phyloP scores from a whole-genome alignment of 2,113 vertebrate genomes.

The Steatornis caripensis region DNA sequence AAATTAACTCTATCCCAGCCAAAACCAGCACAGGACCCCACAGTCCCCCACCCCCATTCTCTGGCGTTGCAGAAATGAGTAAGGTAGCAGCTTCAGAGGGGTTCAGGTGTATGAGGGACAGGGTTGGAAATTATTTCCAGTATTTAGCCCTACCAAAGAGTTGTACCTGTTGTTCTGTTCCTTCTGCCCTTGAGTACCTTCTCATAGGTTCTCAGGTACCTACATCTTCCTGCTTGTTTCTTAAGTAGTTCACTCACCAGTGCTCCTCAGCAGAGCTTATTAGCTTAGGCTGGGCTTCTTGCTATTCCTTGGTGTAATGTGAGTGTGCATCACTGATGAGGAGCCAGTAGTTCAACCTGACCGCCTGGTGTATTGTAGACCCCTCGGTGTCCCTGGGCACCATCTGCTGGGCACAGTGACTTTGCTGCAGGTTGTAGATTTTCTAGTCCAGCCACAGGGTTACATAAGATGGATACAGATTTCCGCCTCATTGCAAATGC shows the following conservation, averaged over 20 bases:
- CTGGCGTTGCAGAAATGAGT: neutral
- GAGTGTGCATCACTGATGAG: neutral
- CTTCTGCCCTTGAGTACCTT: neutral
- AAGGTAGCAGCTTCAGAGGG: neutral
- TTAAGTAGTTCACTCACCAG: neutral
- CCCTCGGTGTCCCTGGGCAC: neutral
- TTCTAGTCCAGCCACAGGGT: neutral
- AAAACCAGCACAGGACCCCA: too few species aligned
- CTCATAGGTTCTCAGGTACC: neutral
- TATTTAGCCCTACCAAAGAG: neutral
- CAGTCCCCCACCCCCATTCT: neutral
- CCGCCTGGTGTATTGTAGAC: neutral
- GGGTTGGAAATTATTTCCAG: neutral
- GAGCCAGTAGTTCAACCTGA: neutral
- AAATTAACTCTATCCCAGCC: too few species aligned
- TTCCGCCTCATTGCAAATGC: neutral
- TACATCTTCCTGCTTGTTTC: neutral
- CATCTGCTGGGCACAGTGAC: neutral
- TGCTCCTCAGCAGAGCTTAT: neutral
- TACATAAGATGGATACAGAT: neutral
- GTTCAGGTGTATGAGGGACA: neutral
- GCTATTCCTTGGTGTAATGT: neutral
- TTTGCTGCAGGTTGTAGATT: neutral
- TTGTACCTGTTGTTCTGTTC: neutral
- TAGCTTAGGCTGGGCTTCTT: neutral